Conservation (phyloP, 2,797 vertebrate species). For the Silurus aristotelis region DNA sequence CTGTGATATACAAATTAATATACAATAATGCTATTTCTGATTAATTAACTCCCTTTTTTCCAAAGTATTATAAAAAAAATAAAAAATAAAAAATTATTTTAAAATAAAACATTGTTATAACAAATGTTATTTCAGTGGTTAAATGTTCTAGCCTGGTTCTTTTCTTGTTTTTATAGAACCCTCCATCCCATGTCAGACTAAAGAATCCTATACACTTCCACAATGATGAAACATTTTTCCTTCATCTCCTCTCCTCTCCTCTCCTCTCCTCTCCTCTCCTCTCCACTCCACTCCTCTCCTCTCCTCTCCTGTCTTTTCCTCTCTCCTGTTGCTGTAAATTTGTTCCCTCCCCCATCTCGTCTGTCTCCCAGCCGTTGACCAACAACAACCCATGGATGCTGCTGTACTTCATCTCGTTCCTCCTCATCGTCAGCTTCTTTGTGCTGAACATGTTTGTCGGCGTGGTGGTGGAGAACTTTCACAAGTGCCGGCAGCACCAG, state of each 20-base stretch:
- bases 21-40: too few relatives aligned
- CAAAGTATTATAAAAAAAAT: too few relatives aligned
- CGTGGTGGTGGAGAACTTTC: slow-evolving; percentile 89
- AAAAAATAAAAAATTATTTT: too few relatives aligned
- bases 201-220: background rate
- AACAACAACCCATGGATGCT: slow-evolving; percentile 87
- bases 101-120: too few relatives aligned
- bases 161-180: background rate
- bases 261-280: too few relatives aligned
- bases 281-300: background rate
- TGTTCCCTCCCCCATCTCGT: background rate
- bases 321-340: background rate
- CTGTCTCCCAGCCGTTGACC: slow-evolving; percentile 47
- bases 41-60: too few relatives aligned
- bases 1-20: too few relatives aligned
- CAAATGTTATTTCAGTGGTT: too few relatives aligned
- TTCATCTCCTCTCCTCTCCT: background rate
- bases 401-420: slow-evolving; percentile 91
- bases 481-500: slow-evolving; percentile 89
- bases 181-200: background rate
- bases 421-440: slow-evolving; percentile 89
- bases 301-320: slow-evolving; percentile 14
- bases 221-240: background rate
- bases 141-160: background rate
- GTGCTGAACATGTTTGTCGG: slow-evolving; percentile 91